Conservation (phyloP, 2,113 vertebrate species). For the Galeopterus variegatus region DNA sequence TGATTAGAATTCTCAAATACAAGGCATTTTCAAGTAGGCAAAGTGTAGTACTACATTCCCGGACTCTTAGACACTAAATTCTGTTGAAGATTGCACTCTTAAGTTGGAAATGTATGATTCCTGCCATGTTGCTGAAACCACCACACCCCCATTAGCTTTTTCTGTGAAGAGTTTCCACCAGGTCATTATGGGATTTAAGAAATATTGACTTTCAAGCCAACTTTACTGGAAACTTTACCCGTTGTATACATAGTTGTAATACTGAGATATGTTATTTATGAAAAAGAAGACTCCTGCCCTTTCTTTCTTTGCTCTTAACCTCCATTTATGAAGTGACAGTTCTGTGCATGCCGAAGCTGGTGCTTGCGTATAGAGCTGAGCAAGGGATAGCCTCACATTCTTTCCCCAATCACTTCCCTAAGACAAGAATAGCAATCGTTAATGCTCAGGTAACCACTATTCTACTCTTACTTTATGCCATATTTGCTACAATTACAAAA, state of each 20-base stretch:
- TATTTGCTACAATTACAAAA: not conserved
- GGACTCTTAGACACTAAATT: not conserved
- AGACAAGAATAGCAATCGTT: not conserved
- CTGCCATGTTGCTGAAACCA: not conserved
- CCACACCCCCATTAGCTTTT: not conserved
- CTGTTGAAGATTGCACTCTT: not conserved
- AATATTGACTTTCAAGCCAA: slow-evolving; percentile 30
- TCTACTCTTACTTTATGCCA: not conserved
- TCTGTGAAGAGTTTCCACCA: slow-evolving; percentile 1
- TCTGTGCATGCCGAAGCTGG: not conserved
- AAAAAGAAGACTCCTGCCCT: not conserved
- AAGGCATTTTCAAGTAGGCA: slow-evolving; percentile 16
- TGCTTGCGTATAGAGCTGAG: not conserved
- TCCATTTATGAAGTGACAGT: not conserved
- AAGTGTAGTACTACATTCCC: not conserved
- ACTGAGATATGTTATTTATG: not conserved
- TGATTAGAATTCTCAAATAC: not conserved
- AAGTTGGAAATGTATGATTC: not conserved
- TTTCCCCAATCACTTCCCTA: not conserved
- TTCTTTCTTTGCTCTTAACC: not conserved
- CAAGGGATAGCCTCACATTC: not conserved
- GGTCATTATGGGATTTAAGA: not conserved
- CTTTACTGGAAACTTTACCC: not conserved
- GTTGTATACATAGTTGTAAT: not conserved
- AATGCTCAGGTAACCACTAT: not conserved